Evolutionary conservation across 53 echinoderm and acorn worm species (phyloP).

Genomic region (Astropecten irregularis): DNA sequence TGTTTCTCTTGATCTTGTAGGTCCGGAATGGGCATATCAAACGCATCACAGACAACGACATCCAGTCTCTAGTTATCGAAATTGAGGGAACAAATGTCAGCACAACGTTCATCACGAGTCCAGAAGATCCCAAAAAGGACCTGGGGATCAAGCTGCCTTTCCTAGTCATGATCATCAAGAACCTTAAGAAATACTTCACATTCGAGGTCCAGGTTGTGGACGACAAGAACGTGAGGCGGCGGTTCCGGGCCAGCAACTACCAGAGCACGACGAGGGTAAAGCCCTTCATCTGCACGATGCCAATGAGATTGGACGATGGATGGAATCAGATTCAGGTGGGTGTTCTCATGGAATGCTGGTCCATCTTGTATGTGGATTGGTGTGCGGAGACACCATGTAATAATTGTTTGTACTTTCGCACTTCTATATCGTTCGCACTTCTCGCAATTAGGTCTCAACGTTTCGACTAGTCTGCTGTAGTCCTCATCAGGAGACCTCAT

Average conservation of each 20-base stretch:
- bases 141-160: constrained; percentile 97
- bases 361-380: too few relatives aligned
- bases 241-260: constrained; percentile 99
- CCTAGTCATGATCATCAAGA: constrained; percentile 99
- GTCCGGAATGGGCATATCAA: constrained; percentile 98
- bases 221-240: constrained; percentile 94
- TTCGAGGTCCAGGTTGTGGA: constrained; percentile 98
- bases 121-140: constrained; percentile 73
- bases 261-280: constrained; percentile 99
- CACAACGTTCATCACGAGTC: constrained; percentile 91
- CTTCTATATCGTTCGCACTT: too few relatives aligned
- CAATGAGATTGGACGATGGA: constrained; percentile 98
- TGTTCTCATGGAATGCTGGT: neutral
- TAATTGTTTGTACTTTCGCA: too few relatives aligned
- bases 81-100: constrained; percentile 98
- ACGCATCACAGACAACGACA: constrained; percentile 99
- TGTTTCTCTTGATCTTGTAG: constrained; percentile 49
- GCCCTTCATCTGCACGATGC: constrained; percentile 99
- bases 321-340: constrained; percentile 99
- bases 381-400: too few relatives aligned
- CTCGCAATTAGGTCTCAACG: too few relatives aligned
- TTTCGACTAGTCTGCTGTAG: too few relatives aligned
- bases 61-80: constrained; percentile 96
- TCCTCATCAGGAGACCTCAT: too few relatives aligned
- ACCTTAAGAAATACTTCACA: constrained; percentile 99